These are phyloP conservation scores for Todiramphus saurophagus DNA, from an alignment of 2,113 vertebrate species.

Conservation along the genomic window DNA sequence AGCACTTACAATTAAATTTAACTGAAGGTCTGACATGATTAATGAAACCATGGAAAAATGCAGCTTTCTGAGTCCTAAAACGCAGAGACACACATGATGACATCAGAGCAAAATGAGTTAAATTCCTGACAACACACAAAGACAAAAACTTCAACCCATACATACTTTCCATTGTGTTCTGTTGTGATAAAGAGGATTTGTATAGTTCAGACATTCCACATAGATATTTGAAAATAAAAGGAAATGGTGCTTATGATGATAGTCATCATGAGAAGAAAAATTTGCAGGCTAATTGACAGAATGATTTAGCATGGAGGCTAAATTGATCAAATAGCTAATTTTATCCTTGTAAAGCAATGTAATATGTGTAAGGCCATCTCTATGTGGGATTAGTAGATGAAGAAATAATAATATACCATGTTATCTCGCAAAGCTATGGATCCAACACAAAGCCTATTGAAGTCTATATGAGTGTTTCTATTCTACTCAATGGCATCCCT, in stretches of 20 bases:
- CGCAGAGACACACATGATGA: neutral
- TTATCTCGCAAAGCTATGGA: neutral
- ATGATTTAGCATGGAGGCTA: neutral
- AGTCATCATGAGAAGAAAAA: neutral
- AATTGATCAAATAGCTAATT: neutral
- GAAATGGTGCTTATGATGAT: neutral
- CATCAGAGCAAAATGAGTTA: neutral
- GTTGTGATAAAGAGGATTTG: neutral
- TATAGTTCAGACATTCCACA: neutral
- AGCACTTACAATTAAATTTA: conserved; percentile 5
- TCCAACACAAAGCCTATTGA: neutral
- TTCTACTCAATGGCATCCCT: neutral
- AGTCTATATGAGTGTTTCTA: neutral
- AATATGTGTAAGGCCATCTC: neutral
- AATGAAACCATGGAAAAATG: neutral
- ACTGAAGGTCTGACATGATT: neutral
- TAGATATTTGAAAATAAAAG: neutral
- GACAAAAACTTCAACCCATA: neutral
- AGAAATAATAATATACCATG: neutral
- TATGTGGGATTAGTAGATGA: neutral
- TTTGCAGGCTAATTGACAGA: neutral
- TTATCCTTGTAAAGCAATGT: neutral
- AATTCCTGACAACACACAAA: neutral
- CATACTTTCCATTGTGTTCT: neutral
- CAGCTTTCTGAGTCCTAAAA: neutral